phyloP scores from a whole-genome alignment of 2,888 invertebrate species.

The Spisula solida region DNA sequence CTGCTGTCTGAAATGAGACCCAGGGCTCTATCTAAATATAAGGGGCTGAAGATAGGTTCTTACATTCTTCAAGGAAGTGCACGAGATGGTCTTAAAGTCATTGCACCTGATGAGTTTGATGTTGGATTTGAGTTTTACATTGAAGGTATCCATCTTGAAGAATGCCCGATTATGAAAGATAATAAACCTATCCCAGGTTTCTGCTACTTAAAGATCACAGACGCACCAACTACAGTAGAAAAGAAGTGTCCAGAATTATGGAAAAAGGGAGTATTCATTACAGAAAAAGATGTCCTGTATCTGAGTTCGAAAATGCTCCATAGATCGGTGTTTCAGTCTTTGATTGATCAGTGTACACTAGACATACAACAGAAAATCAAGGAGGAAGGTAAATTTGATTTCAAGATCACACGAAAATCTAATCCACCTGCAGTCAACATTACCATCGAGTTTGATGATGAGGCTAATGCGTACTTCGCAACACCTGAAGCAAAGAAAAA shows the following conservation, averaged over 20 bases:
- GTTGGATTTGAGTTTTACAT: constrained; percentile 59
- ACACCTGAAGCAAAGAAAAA: not conserved
- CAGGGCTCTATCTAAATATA: constrained; percentile 30
- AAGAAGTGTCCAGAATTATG: constrained; percentile 39
- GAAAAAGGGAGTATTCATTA: constrained; percentile 33
- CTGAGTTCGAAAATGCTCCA: constrained; percentile 53
- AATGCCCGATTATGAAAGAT: constrained; percentile 11
- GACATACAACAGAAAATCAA: constrained; percentile 19
- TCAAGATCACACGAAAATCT: constrained; percentile 41
- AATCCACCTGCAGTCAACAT: constrained; percentile 66
- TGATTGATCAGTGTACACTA: constrained; percentile 40
- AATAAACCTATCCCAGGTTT: constrained; percentile 40
- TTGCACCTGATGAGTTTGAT: constrained; percentile 68
- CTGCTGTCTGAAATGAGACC: constrained; percentile 37
- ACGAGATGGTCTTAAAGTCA: constrained; percentile 68
- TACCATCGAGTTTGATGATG: constrained; percentile 23
- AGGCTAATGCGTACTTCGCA: constrained; percentile 12
- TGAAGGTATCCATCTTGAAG: constrained; percentile 39
- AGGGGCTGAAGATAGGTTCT: constrained; percentile 47
- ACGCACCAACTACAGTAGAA: constrained; percentile 5
- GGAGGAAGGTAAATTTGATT: not conserved
- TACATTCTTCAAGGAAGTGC: constrained; percentile 67
- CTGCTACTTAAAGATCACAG: constrained; percentile 41
- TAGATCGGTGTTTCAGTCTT: constrained; percentile 47
- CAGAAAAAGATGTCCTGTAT: not conserved